Percentiles rank a stretch among this genome's conserved stretches.
phyloP scores from a whole-genome alignment of 2,888 invertebrate genomes.

The Leucoma salicis region DNA sequence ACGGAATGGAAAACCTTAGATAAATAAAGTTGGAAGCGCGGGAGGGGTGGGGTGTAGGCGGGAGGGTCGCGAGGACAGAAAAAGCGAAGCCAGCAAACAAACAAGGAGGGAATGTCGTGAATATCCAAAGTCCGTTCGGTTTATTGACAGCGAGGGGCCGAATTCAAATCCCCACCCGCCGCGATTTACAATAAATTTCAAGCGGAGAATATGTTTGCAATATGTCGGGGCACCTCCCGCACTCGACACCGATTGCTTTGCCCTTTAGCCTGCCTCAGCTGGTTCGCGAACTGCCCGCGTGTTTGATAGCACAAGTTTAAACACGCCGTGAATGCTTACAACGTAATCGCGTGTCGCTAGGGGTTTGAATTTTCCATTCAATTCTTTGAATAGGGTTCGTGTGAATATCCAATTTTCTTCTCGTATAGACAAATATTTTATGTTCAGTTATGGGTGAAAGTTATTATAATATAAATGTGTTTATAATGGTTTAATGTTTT shows the following conservation, averaged over 20 bases:
- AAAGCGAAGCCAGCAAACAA: slow-evolving; percentile 74
- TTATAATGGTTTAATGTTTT: too few species aligned
- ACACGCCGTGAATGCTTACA: slow-evolving; percentile 71
- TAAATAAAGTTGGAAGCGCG: slow-evolving; percentile 77
- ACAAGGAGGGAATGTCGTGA: slow-evolving; percentile 75
- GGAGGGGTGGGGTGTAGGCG: slow-evolving; percentile 23
- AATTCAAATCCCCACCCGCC: slow-evolving; percentile 70
- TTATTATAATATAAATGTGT: too few species aligned
- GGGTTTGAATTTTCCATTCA: slow-evolving; percentile 49
- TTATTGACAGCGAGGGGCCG: slow-evolving; percentile 67
- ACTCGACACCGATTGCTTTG: slow-evolving; percentile 52
- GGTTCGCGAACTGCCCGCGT: slow-evolving; percentile 21
- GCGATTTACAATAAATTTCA: slow-evolving; percentile 79
- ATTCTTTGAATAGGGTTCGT: slow-evolving; percentile 54
- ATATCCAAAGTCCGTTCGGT: slow-evolving; percentile 76
- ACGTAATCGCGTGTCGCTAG: slow-evolving; percentile 51
- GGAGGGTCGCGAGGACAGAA: slow-evolving; percentile 47
- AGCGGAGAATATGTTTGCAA: slow-evolving; percentile 78
- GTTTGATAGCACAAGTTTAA: slow-evolving; percentile 57
- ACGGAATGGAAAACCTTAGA: slow-evolving; percentile 77
- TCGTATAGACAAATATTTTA: slow-evolving; percentile 22
- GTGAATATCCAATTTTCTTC: slow-evolving; percentile 41
- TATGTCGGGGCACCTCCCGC: slow-evolving; percentile 53
- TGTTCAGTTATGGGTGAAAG: slow-evolving; percentile 17
- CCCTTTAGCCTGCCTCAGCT: slow-evolving; percentile 44